Percentiles rank a stretch among this genome's conserved stretches.
phyloP scores from a whole-genome alignment of 2,113 vertebrate species.

The Dinomys branickii region DNA sequence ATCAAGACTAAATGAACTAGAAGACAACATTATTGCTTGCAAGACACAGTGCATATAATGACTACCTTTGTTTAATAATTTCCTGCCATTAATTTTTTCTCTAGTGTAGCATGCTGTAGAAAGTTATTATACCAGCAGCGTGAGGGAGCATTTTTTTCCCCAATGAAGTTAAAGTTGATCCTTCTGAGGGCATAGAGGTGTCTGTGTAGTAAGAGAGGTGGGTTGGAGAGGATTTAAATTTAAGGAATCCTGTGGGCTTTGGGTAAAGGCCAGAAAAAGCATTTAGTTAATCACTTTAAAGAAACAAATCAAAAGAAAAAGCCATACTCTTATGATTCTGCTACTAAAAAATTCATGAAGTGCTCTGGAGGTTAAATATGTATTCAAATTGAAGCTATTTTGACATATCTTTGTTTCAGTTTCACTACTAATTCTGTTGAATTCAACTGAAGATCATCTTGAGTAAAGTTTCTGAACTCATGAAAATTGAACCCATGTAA shows the following conservation, averaged over 20 bases:
- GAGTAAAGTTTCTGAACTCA: slow-evolving; percentile 32
- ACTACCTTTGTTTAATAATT: slow-evolving; percentile 1
- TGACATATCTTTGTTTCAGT: slow-evolving; percentile 44
- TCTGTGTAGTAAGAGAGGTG: not conserved
- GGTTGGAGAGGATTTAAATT: slow-evolving; percentile 15
- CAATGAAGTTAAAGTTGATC: not conserved
- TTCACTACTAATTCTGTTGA: slow-evolving; percentile 53
- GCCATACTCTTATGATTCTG: slow-evolving; percentile 49
- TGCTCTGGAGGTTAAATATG: slow-evolving; percentile 60
- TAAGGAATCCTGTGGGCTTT: slow-evolving; percentile 32
- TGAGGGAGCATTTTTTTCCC: not conserved
- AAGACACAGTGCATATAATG: not conserved
- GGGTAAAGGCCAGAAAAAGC: slow-evolving; percentile 30
- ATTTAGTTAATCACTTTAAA: slow-evolving; percentile 64
- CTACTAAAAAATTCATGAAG: slow-evolving; percentile 56
- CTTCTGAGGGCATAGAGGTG: not conserved
- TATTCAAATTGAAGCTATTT: slow-evolving; percentile 58
- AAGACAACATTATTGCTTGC: not conserved
- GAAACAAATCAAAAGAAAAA: slow-evolving; percentile 61
- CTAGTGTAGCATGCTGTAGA: not conserved
- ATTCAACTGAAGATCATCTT: slow-evolving; percentile 44
- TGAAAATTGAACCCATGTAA: slow-evolving; percentile 39
- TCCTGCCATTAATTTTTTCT: not conserved
- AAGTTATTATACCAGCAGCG: not conserved
- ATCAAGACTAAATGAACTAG: slow-evolving; percentile 2